Base-by-base conservation (phyloP, 2,888 invertebrate species). In the Diaphora mendica region DNA sequence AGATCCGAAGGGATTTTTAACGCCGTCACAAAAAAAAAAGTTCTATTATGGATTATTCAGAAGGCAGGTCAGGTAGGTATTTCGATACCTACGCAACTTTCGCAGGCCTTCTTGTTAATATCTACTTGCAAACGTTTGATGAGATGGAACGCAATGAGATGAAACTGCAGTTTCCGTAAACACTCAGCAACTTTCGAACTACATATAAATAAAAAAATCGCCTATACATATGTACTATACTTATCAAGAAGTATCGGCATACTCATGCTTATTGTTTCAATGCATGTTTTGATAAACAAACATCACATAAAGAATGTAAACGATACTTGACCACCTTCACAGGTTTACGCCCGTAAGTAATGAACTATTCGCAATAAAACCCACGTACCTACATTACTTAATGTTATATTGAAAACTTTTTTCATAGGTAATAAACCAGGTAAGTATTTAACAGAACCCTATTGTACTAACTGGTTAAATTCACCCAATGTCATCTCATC, bases 251-350 rank as follows among this genome's bases (percentile, higher is more conserved):
- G 62, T 62, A 55, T n/a, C 13, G 5, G 26, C 62, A 17, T 17
- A 62, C 30, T 62, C 62, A 62, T 62, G 15, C 62, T 17, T 59
- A 59, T 59, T 59, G 59, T 26, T 59, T 59, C 26, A 62, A 62
- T 30, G 30, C 30, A 17, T 62, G 62, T 62, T 62, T 59, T 20
- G 17, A 62, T 62, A 62, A 62, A 62, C 59, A 62, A 62, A 62
- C 30, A 30, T 17, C 17, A 15, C 30, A 62, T 17, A 30, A 62
- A 62, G 62, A 62, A 62, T 62, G 62, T 62, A 17, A 62, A 30
- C 62, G 26, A 62, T 30, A 62, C 62, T 62, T 62, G 30, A 62
- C 30, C 62, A 62, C 62, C 30, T 62, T 62, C 62, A 62, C 30
- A 62, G 62, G 8, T 20, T 62, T 62, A 62, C 62, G 62, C 62